Base-by-base conservation (phyloP, 2,888 invertebrate genomes). In the Zygothrica quintamaculata region DNA sequence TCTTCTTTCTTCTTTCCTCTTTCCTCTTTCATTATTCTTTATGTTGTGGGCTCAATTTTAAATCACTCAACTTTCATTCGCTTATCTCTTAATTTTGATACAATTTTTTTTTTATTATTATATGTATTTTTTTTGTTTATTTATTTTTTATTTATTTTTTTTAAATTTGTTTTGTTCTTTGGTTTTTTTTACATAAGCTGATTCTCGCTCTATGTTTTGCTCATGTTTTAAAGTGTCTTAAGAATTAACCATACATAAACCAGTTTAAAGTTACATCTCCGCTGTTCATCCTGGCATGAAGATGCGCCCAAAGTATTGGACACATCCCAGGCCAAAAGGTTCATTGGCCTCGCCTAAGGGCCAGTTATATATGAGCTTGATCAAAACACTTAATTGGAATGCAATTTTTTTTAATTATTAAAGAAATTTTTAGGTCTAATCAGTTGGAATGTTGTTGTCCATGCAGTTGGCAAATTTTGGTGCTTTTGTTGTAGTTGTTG, bases 51-150 rank as follows among this genome's bases (percentile, higher is more conserved):
- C 86, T 76, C 86, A 87, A 82, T 87, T 76, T 67, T 57, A 79
- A 74, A 84, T 79, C 80, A 59, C 46, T 64, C 74, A 61, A 84
- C 86, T 85, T 87, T 85, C 88, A 82, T 85, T 87, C 62, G 59
- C n/a, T n/a, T 52, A 61, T 29, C 39, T 37, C 33, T 65, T n/a
- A n/a, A n/a, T n/a, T n/a, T n/a, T n/a, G n/a, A n/a, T n/a, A n/a
- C n/a, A n/a, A 25, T 15, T 26, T 22, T 16, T 13, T 16, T 39
- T 15, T 31, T 60, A 26, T 9, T 51, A 9, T 29, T 62, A 26
- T 37, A 11, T 16, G n/a, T 46, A 13, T 13, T 46, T 48, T 39
- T 29, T 57, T 25, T n/a, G n/a, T 26, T 40, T 15, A n/a, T 13
- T 26, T 52, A 33, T 33, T 16, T n/a, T 25, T 33, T 31, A n/a